Evolutionary conservation across 2,797 vertebrate genomes (phyloP), one percentile per base, ranked within the genome.

Genomic region (Dicrostonyx torquatus): DNA sequence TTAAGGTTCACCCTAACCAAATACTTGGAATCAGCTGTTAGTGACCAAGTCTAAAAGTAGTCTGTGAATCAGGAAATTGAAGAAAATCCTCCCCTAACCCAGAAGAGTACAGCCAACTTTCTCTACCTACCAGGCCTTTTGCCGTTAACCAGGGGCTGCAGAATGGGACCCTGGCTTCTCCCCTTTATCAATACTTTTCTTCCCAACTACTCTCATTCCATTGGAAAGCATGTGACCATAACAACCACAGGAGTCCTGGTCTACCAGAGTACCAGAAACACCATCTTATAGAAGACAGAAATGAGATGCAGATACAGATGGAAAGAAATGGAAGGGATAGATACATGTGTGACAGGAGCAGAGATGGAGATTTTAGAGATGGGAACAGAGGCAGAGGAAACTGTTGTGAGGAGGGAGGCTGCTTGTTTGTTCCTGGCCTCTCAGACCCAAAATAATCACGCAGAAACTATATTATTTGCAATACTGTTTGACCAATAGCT

Each of bases 391-490:
- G n/a, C 40, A 62, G 12, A 8, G 58, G 68, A 62, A 12, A 60
- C 20, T 58, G 55, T 58, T 58, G 6, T 20, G 6, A 58, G 55
- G 6, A 58, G 55, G 55, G 55, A 58, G 55, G 18, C 55, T 18
- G 6, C 55, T 58, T 6, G 6, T 58, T 58, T 0, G 6, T 58
- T 58, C 55, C 55, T 6, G 1, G 55, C 55, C 2, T 0, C 55
- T 58, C 55, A 58, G 18, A 58, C 55, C 55, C 55, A 58, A 22
- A 58, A 58, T 20, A 58, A 58, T 58, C 55, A 58, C 18, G 6
- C 55, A 58, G 6, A 58, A 58, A 18, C 18, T 58, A 22, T 20
- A 58, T 58, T 58, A 58, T 58, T 7, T 58, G 55, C 6, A 58
- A 58, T 58, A 22, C 55, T 58, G 55, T 58, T 58, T 58, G 55